These are phyloP conservation scores for Desoria tigrina DNA, from an alignment of 2,888 invertebrate species.

Conservation along the genomic window DNA sequence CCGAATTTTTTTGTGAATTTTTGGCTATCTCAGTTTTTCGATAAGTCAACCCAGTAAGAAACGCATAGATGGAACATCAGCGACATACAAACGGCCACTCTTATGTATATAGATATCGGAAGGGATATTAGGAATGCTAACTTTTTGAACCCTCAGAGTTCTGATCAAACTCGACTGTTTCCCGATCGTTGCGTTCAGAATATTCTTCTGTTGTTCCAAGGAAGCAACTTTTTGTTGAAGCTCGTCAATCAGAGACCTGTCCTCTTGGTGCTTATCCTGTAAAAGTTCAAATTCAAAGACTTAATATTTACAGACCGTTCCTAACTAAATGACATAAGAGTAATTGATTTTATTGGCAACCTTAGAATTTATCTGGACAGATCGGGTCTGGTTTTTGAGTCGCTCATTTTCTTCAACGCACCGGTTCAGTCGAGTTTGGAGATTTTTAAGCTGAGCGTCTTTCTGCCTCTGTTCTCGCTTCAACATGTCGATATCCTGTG, in stretches of 20 bases:
- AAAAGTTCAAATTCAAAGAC: conserved; percentile 7
- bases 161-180: conserved; percentile 43
- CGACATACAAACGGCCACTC: too few species aligned
- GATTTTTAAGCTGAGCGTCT: conserved; percentile 57
- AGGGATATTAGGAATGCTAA: too few species aligned
- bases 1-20: too few species aligned
- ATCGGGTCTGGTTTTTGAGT: conserved; percentile 56
- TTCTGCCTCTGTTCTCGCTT: conserved; percentile 60
- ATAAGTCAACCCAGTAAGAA: too few species aligned
- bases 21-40: too few species aligned
- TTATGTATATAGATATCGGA: too few species aligned
- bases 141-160: conserved; percentile 36
- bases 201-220: conserved; percentile 43
- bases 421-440: conserved; percentile 60
- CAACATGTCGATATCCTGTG: conserved; percentile 60
- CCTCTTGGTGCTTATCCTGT: conserved; percentile 47
- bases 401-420: conserved; percentile 61
- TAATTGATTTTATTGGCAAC: too few species aligned
- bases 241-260: conserved; percentile 37
- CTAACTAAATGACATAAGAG: too few species aligned
- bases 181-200: conserved; percentile 38
- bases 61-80: too few species aligned
- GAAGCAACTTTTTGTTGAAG: conserved; percentile 33
- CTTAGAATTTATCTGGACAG: conserved; percentile 56
- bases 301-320: too few species aligned